Evolutionary conservation across 2,888 invertebrate genomes (phyloP), one percentile per base, ranked within the genome.

Genomic region (Eupithecia insigniata): DNA sequence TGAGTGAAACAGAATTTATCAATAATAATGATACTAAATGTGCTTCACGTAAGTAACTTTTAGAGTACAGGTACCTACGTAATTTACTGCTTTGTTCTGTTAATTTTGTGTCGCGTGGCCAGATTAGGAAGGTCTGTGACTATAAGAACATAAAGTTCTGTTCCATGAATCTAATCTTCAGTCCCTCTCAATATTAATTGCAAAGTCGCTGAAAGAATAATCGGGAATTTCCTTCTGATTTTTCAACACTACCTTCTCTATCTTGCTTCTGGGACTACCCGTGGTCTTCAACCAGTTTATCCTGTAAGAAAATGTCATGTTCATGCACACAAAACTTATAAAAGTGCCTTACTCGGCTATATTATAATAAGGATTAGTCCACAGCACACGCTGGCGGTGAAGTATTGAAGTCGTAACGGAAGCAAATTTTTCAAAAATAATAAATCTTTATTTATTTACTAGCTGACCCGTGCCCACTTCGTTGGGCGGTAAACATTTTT

Each of bases 181-280:
- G 79, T 89, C 90, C 74, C 85, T 87, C 58, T 69, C 70, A 22
- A 60, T 58, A 61, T 80, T 79, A 67, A 96, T 95, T 30, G 85
- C 82, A 80, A 96, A 96, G 70, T 90, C 85, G 0, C 89, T 77
- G 77, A 92, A 95, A 0, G 92, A 89, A 71, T 87, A 96, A 4
- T 93, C 86, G 0, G 86, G 66, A n/a, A 97, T 94, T 74, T 95
- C 92, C 76, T 94, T 95, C 74, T 95, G 95, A 82, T 96, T 96
- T 26, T 92, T 93, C 87, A 97, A 98, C 76, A 96, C 96, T 0
- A 95, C 96, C 85, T 95, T 96, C 12, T 97, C 96, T 78, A 98
- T 97, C 78, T 92, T 92, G 64, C 97, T 97, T 78, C 95, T 94
- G 0, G 97, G 97, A 86, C 97, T 97, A 60, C 97, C 98, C 7